A percentile compares a stretch with the other conserved stretches of the same genome.
Conservation (phyloP, 30 jellyfish, hydroid and myxozoan species). For the Chrysaora quinquecirrha region DNA sequence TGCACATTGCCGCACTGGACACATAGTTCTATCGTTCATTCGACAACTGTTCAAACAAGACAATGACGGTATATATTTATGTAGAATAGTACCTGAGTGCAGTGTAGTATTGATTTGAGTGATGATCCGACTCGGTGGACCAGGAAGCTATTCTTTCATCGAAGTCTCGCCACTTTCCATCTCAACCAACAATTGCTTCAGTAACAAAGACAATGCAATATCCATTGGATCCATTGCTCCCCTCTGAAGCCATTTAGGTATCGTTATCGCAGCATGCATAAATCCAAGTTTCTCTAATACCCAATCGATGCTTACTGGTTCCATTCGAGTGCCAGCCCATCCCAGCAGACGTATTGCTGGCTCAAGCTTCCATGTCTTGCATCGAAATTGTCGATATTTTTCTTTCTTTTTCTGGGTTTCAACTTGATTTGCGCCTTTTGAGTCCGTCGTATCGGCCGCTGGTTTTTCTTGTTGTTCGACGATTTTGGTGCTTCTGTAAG, state of each 20-base stretch:
- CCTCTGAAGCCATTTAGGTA: slow-evolving; percentile 97
- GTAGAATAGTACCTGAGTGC: no score
- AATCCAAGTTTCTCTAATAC: slow-evolving; percentile 98
- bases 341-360: slow-evolving; percentile 93
- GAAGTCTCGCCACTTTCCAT: slow-evolving; percentile 62
- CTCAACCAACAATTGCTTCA: slow-evolving; percentile 71
- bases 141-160: no score
- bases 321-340: slow-evolving; percentile 98
- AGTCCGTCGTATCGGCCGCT: slow-evolving; percentile 15
- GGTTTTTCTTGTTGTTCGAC: slow-evolving; percentile 23
- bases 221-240: slow-evolving; percentile 99
- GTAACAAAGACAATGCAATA: slow-evolving; percentile 62
- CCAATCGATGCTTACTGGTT: slow-evolving; percentile 99
- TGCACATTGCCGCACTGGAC: no score
- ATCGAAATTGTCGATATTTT: slow-evolving; percentile 89
- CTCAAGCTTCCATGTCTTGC: slow-evolving; percentile 94
- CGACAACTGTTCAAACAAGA: no score
- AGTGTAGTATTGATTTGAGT: no score
- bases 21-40: no score
- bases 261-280: slow-evolving; percentile 90
- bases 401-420: slow-evolving; percentile 75
- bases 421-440: slow-evolving; percentile 33
- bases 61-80: no score
- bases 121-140: no score
- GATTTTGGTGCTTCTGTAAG: slow-evolving; percentile 42